Evolutionary conservation across 2,888 invertebrate species (phyloP).

Genomic region (Hartigia nigra): DNA sequence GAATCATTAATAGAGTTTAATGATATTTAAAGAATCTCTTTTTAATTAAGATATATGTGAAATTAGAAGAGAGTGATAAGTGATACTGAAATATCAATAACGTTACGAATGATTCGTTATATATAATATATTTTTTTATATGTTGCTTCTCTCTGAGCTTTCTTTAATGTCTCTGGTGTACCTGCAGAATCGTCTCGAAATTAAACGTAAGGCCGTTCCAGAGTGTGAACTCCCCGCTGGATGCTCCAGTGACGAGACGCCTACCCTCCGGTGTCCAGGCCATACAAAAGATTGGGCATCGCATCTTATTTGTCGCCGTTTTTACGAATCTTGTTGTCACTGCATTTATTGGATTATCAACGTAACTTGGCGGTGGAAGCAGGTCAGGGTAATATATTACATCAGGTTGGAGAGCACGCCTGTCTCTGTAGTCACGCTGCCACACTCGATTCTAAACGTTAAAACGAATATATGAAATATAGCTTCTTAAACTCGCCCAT

Average conservation of each 20-base stretch:
- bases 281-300: slow-evolving; percentile 98
- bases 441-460: slow-evolving; percentile 84
- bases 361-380: slow-evolving; percentile 92
- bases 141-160: background rate
- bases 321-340: slow-evolving; percentile 96
- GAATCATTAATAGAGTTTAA: background rate
- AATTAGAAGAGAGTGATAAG: background rate
- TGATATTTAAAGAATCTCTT: background rate
- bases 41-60: background rate
- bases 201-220: slow-evolving; percentile 99
- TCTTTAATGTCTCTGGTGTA: slow-evolving; percentile 56
- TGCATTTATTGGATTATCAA: slow-evolving; percentile 96
- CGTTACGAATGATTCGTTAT: background rate
- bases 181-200: slow-evolving; percentile 99
- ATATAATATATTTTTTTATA: background rate
- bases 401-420: slow-evolving; percentile 92
- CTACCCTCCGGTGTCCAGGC: slow-evolving; percentile 99
- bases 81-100: background rate
- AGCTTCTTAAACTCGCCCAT: background rate
- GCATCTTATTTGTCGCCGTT: slow-evolving; percentile 99
- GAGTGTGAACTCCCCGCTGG: slow-evolving; percentile 98
- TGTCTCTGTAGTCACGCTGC: slow-evolving; percentile 93
- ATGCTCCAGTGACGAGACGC: slow-evolving; percentile 96
- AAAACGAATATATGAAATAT: slow-evolving; percentile 18
- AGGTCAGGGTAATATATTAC: slow-evolving; percentile 94